These are phyloP conservation scores for Bradypodion ventrale DNA, from an alignment of 2,797 vertebrate species.

Conservation along the genomic window DNA sequence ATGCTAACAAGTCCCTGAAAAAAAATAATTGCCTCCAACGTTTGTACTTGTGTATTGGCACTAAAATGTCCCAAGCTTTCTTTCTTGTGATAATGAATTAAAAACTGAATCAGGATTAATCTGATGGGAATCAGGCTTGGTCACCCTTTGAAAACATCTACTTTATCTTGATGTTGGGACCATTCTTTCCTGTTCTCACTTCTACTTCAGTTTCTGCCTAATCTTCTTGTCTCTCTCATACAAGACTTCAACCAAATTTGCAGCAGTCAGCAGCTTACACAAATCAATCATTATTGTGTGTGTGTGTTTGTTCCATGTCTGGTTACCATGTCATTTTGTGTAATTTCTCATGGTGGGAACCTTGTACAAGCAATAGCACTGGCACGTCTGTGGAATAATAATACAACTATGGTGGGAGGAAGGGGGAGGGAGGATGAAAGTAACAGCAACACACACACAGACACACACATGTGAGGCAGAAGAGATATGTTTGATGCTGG, in stretches of 20 bases:
- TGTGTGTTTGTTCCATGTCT: not conserved
- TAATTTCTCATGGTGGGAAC: conserved; percentile 65
- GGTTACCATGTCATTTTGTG: conserved; percentile 70
- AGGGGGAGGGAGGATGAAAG: not conserved
- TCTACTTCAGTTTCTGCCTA: too few species aligned
- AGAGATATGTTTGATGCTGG: conserved; percentile 64
- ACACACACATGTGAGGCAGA: conserved; percentile 40
- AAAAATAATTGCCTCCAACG: too few species aligned
- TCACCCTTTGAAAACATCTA: conserved; percentile 48
- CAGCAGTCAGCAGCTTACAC: conserved; percentile 54
- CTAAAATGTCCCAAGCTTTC: too few species aligned
- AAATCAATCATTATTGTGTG: conserved; percentile 61
- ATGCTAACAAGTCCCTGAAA: too few species aligned
- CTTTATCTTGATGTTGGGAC: conserved; percentile 30
- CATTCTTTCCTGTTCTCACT: conserved; percentile 2
- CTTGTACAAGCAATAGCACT: not conserved
- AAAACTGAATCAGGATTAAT: conserved; percentile 48
- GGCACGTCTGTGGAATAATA: not conserved
- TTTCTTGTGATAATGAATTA: not conserved
- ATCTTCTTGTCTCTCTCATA: too few species aligned
- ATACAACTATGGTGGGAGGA: conserved; percentile 25
- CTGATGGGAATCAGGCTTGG: conserved; percentile 45
- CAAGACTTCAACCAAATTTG: conserved; percentile 59
- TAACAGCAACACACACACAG: too few species aligned
- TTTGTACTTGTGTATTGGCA: too few species aligned